Evolutionary conservation across 2,888 invertebrate species (phyloP).

Genomic region (Ferrisia virgata): DNA sequence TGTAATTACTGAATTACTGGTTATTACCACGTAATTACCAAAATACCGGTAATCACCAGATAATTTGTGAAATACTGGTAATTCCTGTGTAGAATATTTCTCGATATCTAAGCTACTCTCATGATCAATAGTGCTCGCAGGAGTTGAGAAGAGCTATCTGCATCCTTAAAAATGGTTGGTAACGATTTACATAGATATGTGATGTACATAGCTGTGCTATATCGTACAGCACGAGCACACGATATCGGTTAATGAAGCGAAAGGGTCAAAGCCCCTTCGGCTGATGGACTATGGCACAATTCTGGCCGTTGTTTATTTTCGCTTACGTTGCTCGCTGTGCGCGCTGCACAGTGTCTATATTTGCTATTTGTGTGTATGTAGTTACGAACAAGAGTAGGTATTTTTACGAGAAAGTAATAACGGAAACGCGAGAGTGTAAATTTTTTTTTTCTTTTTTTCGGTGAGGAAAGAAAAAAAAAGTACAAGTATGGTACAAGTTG

Average conservation of each 20-base stretch:
- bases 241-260: conserved; percentile 14
- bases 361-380: too few relatives aligned
- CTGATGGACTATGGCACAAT: neutral
- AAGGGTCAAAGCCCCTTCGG: conserved; percentile 4
- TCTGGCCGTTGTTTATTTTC: neutral
- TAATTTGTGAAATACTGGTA: too few relatives aligned
- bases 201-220: too few relatives aligned
- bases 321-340: neutral
- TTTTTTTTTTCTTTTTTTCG: neutral
- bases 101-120: neutral
- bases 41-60: neutral
- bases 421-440: neutral
- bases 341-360: neutral
- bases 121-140: neutral
- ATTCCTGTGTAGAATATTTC: neutral
- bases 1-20: too few relatives aligned
- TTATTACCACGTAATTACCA: neutral
- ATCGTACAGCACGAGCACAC: neutral
- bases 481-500: neutral
- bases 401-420: neutral
- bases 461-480: neutral
- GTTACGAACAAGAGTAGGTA: too few relatives aligned
- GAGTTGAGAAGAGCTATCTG: neutral
- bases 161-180: too few relatives aligned
- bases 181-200: too few relatives aligned